phyloP scores from a whole-genome alignment of 2,797 vertebrate genomes.

The Sparidentex hasta region DNA sequence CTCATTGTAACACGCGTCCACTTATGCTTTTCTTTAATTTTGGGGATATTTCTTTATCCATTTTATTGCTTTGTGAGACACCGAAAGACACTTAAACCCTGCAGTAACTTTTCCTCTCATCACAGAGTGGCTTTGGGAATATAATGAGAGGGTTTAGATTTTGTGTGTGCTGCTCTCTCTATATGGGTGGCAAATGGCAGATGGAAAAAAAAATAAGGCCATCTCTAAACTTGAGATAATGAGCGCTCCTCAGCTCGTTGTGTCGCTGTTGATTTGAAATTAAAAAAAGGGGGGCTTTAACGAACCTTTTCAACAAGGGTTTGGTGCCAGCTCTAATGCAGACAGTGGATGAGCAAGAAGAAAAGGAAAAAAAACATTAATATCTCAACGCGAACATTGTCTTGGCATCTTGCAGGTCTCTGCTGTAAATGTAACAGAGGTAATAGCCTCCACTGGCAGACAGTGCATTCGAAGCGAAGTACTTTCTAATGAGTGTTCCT shows the following conservation, averaged over 20 bases:
- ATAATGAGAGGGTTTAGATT: constrained; percentile 42
- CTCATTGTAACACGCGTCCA: constrained; percentile 32
- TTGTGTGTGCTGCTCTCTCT: constrained; percentile 12
- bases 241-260: constrained; percentile 39
- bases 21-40: constrained; percentile 21
- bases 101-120: constrained; percentile 11
- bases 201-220: constrained; percentile 18
- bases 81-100: constrained; percentile 14
- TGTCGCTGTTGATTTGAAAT: constrained; percentile 43
- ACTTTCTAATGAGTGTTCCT: constrained; percentile 75
- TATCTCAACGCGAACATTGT: constrained; percentile 38
- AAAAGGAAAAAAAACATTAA: constrained; percentile 22
- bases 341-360: constrained; percentile 20
- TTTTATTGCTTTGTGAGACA: constrained; percentile 8
- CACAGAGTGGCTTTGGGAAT: constrained; percentile 12
- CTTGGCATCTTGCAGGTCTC: constrained; percentile 36
- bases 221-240: constrained; percentile 44
- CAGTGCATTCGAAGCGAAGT: constrained; percentile 52
- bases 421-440: constrained; percentile 65
- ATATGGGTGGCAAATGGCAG: constrained; percentile 15
- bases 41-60: constrained; percentile 16
- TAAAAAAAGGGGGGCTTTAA: constrained; percentile 50
- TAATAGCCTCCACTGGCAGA: constrained; percentile 76
- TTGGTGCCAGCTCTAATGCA: constrained; percentile 37
- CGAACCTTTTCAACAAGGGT: constrained; percentile 52